phyloP scores from a whole-genome alignment of 2,797 vertebrate species.

The Xyrichtys novacula region DNA sequence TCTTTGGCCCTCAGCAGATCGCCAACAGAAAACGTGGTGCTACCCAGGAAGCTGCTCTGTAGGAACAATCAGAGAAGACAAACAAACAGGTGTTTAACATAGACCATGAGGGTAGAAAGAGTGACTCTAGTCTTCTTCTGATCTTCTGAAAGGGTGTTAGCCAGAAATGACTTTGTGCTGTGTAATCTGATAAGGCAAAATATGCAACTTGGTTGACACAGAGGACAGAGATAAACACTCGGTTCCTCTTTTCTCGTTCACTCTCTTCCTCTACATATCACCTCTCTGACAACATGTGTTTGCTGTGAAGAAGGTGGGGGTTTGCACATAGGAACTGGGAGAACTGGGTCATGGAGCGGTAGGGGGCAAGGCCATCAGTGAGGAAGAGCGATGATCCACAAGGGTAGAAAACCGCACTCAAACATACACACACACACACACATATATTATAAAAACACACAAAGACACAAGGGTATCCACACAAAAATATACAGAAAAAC shows the following conservation, averaged over 20 bases:
- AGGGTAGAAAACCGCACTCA: slow-evolving; percentile 31
- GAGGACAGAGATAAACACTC: not conserved
- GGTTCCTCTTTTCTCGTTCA: slow-evolving; percentile 32
- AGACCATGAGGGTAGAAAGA: not conserved
- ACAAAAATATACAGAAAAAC: not conserved
- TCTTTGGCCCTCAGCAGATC: slow-evolving; percentile 94
- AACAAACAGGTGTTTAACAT: not conserved
- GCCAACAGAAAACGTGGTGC: slow-evolving; percentile 90
- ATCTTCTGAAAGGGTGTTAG: not conserved
- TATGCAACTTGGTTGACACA: slow-evolving; percentile 12
- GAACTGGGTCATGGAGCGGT: slow-evolving; percentile 78
- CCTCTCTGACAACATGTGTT: slow-evolving; percentile 61
- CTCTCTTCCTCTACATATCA: slow-evolving; percentile 34
- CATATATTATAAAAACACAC: not conserved
- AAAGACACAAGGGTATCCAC: not conserved
- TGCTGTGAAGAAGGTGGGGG: slow-evolving; percentile 63
- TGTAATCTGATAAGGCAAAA: slow-evolving; percentile 24
- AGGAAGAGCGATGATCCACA: slow-evolving; percentile 66
- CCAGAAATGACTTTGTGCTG: slow-evolving; percentile 15
- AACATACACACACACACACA: slow-evolving; percentile 4
- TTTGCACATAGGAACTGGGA: slow-evolving; percentile 74
- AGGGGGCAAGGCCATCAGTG: slow-evolving; percentile 74
- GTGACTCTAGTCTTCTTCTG: not conserved
- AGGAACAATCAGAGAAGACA: slow-evolving; percentile 47
- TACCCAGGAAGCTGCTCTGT: slow-evolving; percentile 94